phyloP scores from a whole-genome alignment of 2,113 vertebrate species.

The Megaceryle torquata region DNA sequence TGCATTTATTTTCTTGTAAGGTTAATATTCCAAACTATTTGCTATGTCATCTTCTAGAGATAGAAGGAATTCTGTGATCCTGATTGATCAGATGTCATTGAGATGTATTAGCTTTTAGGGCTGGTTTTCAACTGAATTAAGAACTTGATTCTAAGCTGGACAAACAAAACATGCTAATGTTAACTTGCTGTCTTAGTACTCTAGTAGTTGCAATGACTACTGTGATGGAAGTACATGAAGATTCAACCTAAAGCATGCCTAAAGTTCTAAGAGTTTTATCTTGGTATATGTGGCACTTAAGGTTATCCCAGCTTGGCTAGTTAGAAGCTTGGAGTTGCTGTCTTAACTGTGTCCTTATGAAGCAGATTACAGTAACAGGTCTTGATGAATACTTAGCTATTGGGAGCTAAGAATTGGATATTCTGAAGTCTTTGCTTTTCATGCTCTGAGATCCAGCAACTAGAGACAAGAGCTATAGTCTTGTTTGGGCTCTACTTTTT shows the following conservation, averaged over 20 bases:
- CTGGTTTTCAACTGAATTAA: neutral
- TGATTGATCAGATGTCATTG: neutral
- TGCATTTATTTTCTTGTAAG: neutral
- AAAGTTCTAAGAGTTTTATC: neutral
- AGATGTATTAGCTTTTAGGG: neutral
- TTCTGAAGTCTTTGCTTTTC: neutral
- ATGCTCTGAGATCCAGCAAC: neutral
- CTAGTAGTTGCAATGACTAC: neutral
- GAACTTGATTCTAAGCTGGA: neutral
- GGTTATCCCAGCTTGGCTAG: neutral
- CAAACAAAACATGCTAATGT: neutral
- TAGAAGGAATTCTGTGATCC: neutral
- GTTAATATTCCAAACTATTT: neutral
- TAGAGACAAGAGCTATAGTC: neutral
- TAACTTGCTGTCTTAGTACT: neutral
- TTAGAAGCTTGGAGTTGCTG: neutral
- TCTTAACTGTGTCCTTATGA: fast-evolving
- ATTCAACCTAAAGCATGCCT: neutral
- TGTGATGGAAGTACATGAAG: neutral
- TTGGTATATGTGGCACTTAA: neutral
- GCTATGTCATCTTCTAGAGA: neutral
- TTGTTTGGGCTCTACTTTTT: neutral
- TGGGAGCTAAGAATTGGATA: neutral
- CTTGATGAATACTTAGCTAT: neutral
- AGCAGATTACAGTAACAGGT: neutral